phyloP scores from a whole-genome alignment of 2,888 invertebrate species.

The Unio delphinus region DNA sequence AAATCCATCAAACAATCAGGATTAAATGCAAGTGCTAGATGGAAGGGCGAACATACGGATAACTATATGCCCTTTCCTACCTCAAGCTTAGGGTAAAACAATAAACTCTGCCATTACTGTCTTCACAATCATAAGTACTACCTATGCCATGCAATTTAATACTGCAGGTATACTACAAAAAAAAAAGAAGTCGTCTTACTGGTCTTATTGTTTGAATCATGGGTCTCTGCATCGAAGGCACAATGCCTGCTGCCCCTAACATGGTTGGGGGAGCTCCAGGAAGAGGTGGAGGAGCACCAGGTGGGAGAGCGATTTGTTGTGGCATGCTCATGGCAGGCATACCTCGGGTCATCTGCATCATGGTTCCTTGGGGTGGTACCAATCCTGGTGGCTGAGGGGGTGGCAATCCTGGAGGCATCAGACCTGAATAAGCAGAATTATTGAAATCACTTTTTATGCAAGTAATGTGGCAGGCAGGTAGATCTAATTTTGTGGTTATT shows the following conservation, averaged over 20 bases:
- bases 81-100: too few relatives aligned
- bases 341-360: constrained; percentile 38
- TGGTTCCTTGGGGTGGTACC: constrained; percentile 28
- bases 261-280: constrained; percentile 11
- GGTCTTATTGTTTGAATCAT: constrained; percentile 15
- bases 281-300: constrained; percentile 28
- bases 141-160: constrained; percentile 1
- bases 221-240: constrained; percentile 1
- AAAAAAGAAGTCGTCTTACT: constrained; percentile 11
- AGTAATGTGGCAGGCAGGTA: neutral
- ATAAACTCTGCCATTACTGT: too few relatives aligned
- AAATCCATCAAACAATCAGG: too few relatives aligned
- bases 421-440: neutral
- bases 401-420: constrained; percentile 14
- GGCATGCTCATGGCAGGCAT: constrained; percentile 39
- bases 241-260: constrained; percentile 10
- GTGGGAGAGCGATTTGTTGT: constrained; percentile 33
- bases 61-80: too few relatives aligned
- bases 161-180: neutral
- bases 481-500: neutral
- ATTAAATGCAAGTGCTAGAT: too few relatives aligned
- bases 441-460: neutral
- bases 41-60: too few relatives aligned
- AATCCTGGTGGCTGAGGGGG: constrained; percentile 22
- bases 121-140: too few relatives aligned